Percentiles rank a stretch among this genome's conserved stretches.
These are phyloP conservation scores for Cairina moschata DNA, from an alignment of 2,113 vertebrate species.

Conservation along the genomic window DNA sequence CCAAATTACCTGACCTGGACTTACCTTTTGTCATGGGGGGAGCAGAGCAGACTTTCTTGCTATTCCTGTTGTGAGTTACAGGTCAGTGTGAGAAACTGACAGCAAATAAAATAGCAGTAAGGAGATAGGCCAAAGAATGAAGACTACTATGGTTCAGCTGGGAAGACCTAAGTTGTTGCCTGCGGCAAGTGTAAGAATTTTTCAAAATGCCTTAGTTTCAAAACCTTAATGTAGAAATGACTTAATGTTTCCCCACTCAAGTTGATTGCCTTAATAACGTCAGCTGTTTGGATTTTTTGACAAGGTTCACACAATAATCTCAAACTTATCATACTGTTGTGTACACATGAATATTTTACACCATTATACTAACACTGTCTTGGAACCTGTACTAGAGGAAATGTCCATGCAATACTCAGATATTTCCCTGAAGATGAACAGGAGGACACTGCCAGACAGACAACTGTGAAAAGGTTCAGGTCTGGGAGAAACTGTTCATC, in stretches of 20 bases:
- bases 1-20: background rate
- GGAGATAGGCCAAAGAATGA: background rate
- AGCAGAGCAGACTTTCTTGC: background rate
- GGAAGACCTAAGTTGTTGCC: background rate
- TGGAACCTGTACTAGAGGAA: background rate
- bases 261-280: background rate
- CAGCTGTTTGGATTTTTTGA: background rate
- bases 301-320: background rate
- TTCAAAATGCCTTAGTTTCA: background rate
- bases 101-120: background rate
- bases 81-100: background rate
- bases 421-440: background rate
- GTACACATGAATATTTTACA: background rate
- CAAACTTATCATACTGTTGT: background rate
- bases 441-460: background rate
- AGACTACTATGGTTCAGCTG: background rate
- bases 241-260: fast-evolving
- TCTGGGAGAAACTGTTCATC: background rate
- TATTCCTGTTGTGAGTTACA: background rate
- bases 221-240: background rate
- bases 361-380: fast-evolving
- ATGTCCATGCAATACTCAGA: background rate
- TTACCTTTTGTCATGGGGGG: background rate
- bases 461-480: background rate
- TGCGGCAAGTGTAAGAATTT: background rate